Conservation (phyloP, 2,113 vertebrate genomes). For the Odontophorus gujanensis region DNA sequence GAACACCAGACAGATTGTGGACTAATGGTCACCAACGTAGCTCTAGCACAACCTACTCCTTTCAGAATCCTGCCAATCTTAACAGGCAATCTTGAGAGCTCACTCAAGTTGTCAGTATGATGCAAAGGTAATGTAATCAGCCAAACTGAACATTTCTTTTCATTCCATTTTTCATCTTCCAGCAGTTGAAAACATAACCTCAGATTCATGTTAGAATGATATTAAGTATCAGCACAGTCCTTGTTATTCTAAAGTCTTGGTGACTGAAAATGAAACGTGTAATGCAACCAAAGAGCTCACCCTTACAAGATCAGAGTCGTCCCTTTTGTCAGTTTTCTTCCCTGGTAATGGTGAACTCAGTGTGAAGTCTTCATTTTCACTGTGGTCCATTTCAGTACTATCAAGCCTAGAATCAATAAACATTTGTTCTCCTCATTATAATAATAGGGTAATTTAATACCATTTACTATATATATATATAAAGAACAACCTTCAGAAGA, state of each 20-base stretch:
- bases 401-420: constrained; percentile 82
- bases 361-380: constrained; percentile 96
- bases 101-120: background rate
- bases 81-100: background rate
- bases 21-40: background rate
- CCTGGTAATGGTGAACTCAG: constrained; percentile 83
- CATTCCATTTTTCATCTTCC: background rate
- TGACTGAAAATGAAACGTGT: background rate
- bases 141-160: background rate
- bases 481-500: background rate
- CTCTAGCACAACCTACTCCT: background rate
- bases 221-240: background rate
- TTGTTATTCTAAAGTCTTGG: background rate
- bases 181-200: background rate
- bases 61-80: background rate
- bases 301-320: constrained; percentile 86
- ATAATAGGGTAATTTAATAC: background rate
- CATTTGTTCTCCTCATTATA: background rate
- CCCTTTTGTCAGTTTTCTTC: constrained; percentile 85
- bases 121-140: background rate
- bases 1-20: background rate
- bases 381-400: constrained; percentile 93
- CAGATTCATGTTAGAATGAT: background rate
- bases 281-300: constrained; percentile 68
- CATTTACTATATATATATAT: background rate